Percentiles rank a stretch among this genome's conserved stretches.
Conservation (phyloP, 2,797 vertebrate species). For the Sciurus carolinensis region DNA sequence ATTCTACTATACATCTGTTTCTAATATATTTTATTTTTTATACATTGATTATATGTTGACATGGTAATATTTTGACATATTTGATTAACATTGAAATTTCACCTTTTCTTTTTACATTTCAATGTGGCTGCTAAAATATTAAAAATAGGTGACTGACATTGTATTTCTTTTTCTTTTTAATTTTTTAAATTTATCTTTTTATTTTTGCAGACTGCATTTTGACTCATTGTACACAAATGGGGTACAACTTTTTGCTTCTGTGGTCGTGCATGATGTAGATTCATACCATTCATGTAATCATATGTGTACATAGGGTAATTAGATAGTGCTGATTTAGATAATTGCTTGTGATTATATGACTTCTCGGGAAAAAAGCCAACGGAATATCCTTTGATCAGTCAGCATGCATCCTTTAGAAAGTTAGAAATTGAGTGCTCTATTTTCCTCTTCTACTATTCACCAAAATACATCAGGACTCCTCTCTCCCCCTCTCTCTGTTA, state of each 20-base stretch:
- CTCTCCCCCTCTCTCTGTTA: not conserved
- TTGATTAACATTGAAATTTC: slow-evolving; percentile 35
- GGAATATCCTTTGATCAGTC: not conserved
- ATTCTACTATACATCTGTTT: not conserved
- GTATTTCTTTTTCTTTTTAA: not conserved
- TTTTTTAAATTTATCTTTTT: too few species aligned
- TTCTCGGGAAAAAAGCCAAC: not conserved
- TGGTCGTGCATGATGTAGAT: too few species aligned
- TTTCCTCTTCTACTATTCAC: not conserved
- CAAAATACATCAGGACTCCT: not conserved
- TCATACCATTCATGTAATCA: too few species aligned
- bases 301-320: not conserved
- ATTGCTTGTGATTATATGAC: not conserved
- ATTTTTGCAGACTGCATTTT: too few species aligned
- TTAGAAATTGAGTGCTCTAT: not conserved
- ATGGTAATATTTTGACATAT: not conserved
- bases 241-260: too few species aligned
- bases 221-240: too few species aligned
- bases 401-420: not conserved
- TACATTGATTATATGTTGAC: slow-evolving; percentile 7
- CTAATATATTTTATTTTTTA: not conserved
- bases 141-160: not conserved
- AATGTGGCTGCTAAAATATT: not conserved
- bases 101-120: slow-evolving; percentile 61
- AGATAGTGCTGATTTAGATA: not conserved